Percentiles rank a stretch among this genome's conserved stretches.
These are phyloP conservation scores for Chrysogorgia sp. DNA, from an alignment of 92 coral and sea anemone genomes.

Conservation along the genomic window DNA sequence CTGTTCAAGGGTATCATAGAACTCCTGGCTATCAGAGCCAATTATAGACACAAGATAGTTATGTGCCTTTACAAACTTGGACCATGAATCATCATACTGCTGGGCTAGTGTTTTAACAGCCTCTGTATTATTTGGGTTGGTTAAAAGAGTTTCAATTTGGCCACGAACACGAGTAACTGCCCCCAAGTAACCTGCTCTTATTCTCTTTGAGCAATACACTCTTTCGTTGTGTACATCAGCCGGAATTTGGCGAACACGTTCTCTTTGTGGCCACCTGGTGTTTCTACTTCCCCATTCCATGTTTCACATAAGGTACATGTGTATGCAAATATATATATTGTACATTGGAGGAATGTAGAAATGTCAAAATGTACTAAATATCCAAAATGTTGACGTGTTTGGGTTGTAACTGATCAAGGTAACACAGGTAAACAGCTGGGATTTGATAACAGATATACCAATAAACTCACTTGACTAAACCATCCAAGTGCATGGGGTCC, in stretches of 20 bases:
- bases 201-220: slow-evolving; percentile 4
- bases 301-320: neutral
- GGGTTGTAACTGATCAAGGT: neutral
- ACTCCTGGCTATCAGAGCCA: neutral
- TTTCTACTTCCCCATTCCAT: slow-evolving; percentile 1
- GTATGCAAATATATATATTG: too few species aligned
- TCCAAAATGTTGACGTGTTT: neutral
- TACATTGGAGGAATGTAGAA: neutral
- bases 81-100: slow-evolving; percentile 20
- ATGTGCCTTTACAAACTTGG: slow-evolving; percentile 24
- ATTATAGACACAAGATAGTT: slow-evolving; percentile 2
- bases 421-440: neutral
- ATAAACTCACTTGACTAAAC: neutral
- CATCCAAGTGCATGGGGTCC: too few species aligned
- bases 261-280: neutral
- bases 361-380: neutral
- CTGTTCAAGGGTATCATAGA: slow-evolving; percentile 10
- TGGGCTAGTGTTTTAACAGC: neutral
- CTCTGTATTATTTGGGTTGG: neutral
- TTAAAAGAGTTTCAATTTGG: slow-evolving; percentile 18
- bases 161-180: slow-evolving; percentile 45
- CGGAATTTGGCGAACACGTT: neutral
- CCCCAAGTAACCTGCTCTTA: slow-evolving; percentile 25
- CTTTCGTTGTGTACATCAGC: neutral
- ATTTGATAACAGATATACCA: neutral